These are phyloP conservation scores for Lagopus leucura DNA, from an alignment of 2,113 vertebrate genomes.

Conservation along the genomic window DNA sequence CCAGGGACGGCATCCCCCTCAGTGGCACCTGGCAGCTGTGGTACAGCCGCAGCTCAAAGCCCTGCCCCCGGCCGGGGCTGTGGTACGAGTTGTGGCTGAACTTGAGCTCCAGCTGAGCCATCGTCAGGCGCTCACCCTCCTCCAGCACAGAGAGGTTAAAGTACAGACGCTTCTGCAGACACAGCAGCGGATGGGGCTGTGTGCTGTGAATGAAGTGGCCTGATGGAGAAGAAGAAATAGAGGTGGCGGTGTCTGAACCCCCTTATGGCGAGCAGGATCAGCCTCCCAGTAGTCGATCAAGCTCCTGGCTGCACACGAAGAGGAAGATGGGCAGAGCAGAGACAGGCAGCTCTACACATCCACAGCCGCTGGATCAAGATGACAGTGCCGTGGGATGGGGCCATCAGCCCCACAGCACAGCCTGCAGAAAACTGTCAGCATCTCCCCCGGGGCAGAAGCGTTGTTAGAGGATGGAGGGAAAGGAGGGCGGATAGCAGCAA, in stretches of 20 bases:
- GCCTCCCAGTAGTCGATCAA: neutral
- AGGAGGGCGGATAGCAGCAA: neutral
- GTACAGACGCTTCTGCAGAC: slow-evolving; percentile 83
- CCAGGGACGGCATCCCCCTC: slow-evolving; percentile 14
- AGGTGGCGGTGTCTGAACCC: neutral
- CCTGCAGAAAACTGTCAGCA: neutral
- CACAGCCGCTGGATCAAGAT: accelerated
- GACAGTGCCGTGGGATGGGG: accelerated
- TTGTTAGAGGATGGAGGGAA: neutral
- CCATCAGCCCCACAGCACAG: accelerated
- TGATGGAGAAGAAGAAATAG: slow-evolving; percentile 8
- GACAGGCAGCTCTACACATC: accelerated
- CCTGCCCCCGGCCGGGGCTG: neutral
- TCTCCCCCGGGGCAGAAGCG: accelerated
- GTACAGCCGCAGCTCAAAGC: slow-evolving; percentile 81
- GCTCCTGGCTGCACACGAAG: neutral
- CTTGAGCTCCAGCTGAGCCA: slow-evolving; percentile 85
- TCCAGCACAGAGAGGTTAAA: slow-evolving; percentile 91
- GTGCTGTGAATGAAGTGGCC: slow-evolving; percentile 32
- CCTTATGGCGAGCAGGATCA: neutral
- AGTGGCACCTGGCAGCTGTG: slow-evolving; percentile 50
- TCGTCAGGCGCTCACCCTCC: slow-evolving; percentile 80
- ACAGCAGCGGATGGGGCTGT: slow-evolving; percentile 65
- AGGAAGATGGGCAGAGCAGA: neutral
- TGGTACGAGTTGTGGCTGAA: slow-evolving; percentile 77